A percentile compares a stretch with the other conserved stretches of the same genome.
phyloP scores from a whole-genome alignment of 2,888 invertebrate species.

The Hemicrepidius hirtus region DNA sequence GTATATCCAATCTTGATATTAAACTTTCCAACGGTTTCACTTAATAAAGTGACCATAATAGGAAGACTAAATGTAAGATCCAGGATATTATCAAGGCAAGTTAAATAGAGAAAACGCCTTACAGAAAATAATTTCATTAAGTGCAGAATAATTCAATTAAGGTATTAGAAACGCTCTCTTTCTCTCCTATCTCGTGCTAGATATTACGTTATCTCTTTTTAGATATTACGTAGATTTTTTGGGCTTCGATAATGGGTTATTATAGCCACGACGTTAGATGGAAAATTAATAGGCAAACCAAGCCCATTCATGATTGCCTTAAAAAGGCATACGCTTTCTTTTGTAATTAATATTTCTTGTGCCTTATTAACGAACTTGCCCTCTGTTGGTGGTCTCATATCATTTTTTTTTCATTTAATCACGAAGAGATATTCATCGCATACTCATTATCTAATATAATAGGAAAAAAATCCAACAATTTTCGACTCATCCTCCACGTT shows the following conservation, averaged over 20 bases:
- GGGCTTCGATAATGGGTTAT: conserved; percentile 36
- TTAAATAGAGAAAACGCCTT: conserved; percentile 1
- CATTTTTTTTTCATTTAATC: conserved; percentile 26
- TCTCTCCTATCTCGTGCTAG: not conserved
- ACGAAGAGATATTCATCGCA: conserved; percentile 13
- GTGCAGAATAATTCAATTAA: conserved; percentile 8
- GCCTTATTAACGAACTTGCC: conserved; percentile 38
- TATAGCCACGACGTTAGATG: conserved; percentile 34
- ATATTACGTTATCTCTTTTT: conserved; percentile 13
- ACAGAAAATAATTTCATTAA: conserved; percentile 10
- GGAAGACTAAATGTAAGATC: not conserved
- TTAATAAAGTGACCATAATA: not conserved
- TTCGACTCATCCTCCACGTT: conserved; percentile 3
- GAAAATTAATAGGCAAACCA: conserved; percentile 45
- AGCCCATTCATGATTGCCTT: conserved; percentile 47
- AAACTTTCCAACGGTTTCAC: conserved; percentile 24
- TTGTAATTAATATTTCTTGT: conserved; percentile 47
- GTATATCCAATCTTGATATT: no score
- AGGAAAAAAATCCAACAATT: conserved; percentile 9
- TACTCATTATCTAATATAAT: conserved; percentile 25
- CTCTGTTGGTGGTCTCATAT: conserved; percentile 44
- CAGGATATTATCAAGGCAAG: not conserved
- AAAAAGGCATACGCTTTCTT: conserved; percentile 40
- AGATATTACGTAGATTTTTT: conserved; percentile 25
- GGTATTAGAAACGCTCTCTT: conserved; percentile 9